Evolutionary conservation across 2,888 invertebrate genomes (phyloP).

Genomic region (Synergus laeviventris): DNA sequence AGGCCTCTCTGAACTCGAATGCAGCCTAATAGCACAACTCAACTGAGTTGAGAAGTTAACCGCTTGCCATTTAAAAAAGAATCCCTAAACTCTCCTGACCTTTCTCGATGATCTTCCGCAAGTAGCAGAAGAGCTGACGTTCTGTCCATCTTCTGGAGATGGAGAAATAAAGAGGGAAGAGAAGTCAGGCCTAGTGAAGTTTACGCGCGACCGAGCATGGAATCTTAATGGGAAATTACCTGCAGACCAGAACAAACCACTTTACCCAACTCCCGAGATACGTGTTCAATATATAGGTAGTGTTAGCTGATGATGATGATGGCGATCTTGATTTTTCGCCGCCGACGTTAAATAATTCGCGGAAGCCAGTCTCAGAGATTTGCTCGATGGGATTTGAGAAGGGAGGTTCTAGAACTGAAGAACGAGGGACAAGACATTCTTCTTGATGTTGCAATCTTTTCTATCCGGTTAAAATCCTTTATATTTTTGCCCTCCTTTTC

Average conservation of each 20-base stretch:
- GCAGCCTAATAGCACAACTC: neutral
- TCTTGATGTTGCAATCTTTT: conserved; percentile 20
- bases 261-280: conserved; percentile 65
- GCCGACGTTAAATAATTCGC: conserved; percentile 59
- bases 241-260: conserved; percentile 50
- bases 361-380: conserved; percentile 70
- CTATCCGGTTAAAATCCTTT: neutral
- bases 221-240: conserved; percentile 74
- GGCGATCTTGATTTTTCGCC: conserved; percentile 41
- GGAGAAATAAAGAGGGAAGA: conserved; percentile 40
- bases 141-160: conserved; percentile 49
- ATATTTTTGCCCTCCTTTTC: conserved; percentile 24
- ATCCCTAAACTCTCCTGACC: conserved; percentile 41
- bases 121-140: conserved; percentile 56
- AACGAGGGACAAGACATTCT: conserved; percentile 11
- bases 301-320: conserved; percentile 27
- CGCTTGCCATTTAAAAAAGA: conserved; percentile 35
- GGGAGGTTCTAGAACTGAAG: conserved; percentile 46
- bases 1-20: conserved; percentile 4
- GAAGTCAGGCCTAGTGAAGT: conserved; percentile 48
- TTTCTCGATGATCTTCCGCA: conserved; percentile 51
- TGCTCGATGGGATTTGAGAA: conserved; percentile 67
- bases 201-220: conserved; percentile 69
- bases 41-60: conserved; percentile 30
- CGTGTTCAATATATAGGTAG: conserved; percentile 53